Conservation (phyloP, 2,888 invertebrate genomes). For the Lasioglossum zephyrum region DNA sequence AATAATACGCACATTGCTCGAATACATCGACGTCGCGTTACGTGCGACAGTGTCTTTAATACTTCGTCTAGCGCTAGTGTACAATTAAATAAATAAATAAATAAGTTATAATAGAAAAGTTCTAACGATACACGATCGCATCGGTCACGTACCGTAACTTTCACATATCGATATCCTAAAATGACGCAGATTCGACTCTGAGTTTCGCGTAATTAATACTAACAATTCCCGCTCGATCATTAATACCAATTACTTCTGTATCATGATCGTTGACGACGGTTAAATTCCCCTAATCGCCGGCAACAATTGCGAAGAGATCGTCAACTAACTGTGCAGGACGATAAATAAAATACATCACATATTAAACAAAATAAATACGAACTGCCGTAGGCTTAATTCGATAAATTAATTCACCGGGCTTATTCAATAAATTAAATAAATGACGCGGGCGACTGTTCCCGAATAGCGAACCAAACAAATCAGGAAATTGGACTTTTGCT, state of each 20-base stretch:
- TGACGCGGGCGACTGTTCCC: not conserved
- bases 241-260: conserved; percentile 13
- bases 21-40: conserved; percentile 11
- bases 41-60: conserved; percentile 48
- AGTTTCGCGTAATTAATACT: conserved; percentile 4
- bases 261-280: not conserved
- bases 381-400: not conserved
- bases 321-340: conserved; percentile 10
- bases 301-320: conserved; percentile 20
- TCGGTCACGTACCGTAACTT: not conserved
- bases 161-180: not conserved
- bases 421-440: not conserved
- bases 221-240: not conserved
- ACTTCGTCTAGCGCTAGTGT: conserved; percentile 23
- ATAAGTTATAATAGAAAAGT: conserved; percentile 52
- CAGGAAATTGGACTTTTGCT: not conserved
- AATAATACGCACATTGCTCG: conserved; percentile 29
- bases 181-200: not conserved
- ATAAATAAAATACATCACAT: conserved; percentile 34
- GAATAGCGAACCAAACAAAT: conserved; percentile 1
- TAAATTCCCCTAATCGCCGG: not conserved
- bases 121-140: not conserved
- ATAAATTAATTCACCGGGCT: conserved; percentile 20
- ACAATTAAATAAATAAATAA: conserved; percentile 67
- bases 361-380: conserved; percentile 3